These are phyloP conservation scores for Rhinoderma darwinii DNA, from an alignment of 2,113 vertebrate species.

Conservation along the genomic window DNA sequence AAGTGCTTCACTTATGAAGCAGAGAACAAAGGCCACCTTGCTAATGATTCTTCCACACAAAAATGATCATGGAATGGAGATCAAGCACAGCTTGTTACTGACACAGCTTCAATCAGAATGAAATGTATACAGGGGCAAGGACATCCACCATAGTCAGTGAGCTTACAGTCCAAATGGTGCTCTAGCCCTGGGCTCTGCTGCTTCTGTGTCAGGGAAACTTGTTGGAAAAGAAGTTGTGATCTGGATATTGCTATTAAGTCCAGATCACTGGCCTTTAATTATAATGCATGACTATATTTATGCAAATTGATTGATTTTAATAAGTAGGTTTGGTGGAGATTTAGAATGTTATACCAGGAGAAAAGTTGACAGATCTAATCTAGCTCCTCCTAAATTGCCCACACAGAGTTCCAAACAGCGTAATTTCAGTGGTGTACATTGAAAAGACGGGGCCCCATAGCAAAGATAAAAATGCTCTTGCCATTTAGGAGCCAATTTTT, in stretches of 20 bases:
- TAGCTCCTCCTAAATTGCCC: no score
- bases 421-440: no score
- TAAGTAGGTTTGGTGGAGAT: not conserved
- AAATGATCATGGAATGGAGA: not conserved
- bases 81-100: slow-evolving; percentile 27
- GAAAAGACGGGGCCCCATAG: no score
- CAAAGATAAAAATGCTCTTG: no score
- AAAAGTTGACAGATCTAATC: no score
- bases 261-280: not conserved
- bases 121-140: slow-evolving; percentile 31
- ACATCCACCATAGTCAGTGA: slow-evolving; percentile 9
- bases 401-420: no score
- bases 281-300: not conserved
- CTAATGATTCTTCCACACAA: slow-evolving; percentile 3
- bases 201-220: not conserved
- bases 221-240: not conserved
- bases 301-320: not conserved
- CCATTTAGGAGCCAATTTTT: no score
- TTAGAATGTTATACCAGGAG: not conserved
- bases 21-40: slow-evolving; percentile 14
- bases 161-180: not conserved
- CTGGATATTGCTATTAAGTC: not conserved
- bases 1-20: slow-evolving; percentile 14
- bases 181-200: not conserved
- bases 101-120: slow-evolving; percentile 31